Base-by-base conservation (phyloP, 2,113 vertebrate genomes). In the Xiphorhynchus elegans region DNA sequence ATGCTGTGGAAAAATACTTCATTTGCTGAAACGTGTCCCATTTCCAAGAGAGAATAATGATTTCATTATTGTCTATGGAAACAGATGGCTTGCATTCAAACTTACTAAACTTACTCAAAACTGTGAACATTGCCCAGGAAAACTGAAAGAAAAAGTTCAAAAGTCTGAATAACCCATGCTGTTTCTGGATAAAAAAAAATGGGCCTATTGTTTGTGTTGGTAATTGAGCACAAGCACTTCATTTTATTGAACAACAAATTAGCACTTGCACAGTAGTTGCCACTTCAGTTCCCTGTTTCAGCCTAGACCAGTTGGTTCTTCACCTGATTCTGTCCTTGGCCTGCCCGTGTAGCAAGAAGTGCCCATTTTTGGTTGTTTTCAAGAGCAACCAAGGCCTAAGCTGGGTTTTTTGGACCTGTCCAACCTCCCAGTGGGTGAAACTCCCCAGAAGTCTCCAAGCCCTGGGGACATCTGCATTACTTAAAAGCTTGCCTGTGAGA, bases 51-150 rank as follows among this genome's bases (percentile, higher is more conserved):
- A 84, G 94, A 96, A 97, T 87, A 96, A 97, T 97, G 91, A 97
- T 97, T 97, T 96, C 85, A 96, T 96, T 97, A 96, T 97, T 98
- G 96, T 92, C 67, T 94, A 47, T 92, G 90, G 95, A 96, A 96
- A 95, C 87, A 95, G 93, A 91, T 96, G 96, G 96, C 93, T 96
- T 89, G 81, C 87, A 60, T 91, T 96, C 96, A 96, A 35, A 90
- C 91, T 96, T 88, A 66, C 96, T 67, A 80, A 94, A 96, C 73
- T 78, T 89, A 82, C 86, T 96, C 87, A 75, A 95, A 93, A 93
- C 80, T 87, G 62, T 94, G 85, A 92, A 86, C 73, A 59, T 89
- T 96, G 87, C 92, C 95, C 85, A 92, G 96, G 96, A 96, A 96
- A 96, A 94, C 60, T 82, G 89, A 89, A 96, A 83, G 92, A 84